Evolutionary conservation across 2,888 invertebrate genomes (phyloP).

Genomic region (Lottia scabra): DNA sequence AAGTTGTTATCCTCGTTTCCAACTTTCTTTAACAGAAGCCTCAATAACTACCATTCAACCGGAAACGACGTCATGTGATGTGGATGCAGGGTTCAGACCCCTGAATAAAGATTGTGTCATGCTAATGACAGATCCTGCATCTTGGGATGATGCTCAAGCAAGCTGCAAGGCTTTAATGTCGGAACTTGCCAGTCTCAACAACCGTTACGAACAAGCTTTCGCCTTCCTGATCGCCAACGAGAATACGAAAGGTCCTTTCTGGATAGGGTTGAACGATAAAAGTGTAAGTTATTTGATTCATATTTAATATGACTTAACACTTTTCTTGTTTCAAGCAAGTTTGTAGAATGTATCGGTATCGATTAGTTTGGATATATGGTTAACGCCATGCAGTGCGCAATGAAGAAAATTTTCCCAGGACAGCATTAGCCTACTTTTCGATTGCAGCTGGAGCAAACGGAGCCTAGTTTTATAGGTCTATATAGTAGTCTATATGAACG

Average conservation of each 20-base stretch:
- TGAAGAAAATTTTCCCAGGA: no score
- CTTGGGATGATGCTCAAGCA: constrained; percentile 37
- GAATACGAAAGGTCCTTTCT: constrained; percentile 23
- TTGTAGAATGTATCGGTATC: no score
- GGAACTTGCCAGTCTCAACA: constrained; percentile 39
- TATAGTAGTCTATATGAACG: no score
- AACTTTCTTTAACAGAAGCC: constrained; percentile 31
- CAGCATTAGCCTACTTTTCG: no score
- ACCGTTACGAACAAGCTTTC: constrained; percentile 44
- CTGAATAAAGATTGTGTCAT: constrained; percentile 45
- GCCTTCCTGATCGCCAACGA: constrained; percentile 35
- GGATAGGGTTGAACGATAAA: constrained; percentile 49
- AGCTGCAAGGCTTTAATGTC: constrained; percentile 38
- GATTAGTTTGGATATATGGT: no score
- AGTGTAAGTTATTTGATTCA: no score
- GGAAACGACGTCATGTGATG: constrained; percentile 44
- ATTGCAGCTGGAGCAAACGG: no score
- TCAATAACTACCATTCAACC: constrained; percentile 42
- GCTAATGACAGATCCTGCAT: constrained; percentile 26
- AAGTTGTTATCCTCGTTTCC: no score
- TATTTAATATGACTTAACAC: no score
- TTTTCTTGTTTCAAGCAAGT: no score
- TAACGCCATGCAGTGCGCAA: no score
- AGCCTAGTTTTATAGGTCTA: no score
- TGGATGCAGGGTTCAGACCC: constrained; percentile 38